Conservation (phyloP, 2,888 invertebrate genomes). For the Disparrhopalites patrizii region DNA sequence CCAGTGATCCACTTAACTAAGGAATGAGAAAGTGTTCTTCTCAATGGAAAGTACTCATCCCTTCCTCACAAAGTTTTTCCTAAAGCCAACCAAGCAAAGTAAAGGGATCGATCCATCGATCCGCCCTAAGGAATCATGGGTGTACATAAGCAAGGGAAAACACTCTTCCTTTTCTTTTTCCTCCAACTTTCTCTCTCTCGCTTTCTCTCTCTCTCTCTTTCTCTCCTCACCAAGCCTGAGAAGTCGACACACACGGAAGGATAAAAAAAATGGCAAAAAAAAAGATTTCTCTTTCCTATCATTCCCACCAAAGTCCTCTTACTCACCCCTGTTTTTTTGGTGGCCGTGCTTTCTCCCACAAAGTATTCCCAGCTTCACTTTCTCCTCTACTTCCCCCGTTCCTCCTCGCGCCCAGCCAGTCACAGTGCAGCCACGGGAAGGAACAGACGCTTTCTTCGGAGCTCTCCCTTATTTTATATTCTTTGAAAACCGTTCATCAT, state of each 20-base stretch:
- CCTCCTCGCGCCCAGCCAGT: too few relatives aligned
- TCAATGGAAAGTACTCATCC: background rate
- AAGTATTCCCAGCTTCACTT: background rate
- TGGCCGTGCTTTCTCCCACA: too few relatives aligned
- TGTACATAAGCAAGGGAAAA: background rate
- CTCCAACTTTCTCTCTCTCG: background rate
- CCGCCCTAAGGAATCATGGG: background rate
- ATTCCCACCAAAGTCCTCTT: background rate
- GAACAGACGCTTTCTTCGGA: too few relatives aligned
- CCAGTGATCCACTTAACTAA: slow-evolving; percentile 23
- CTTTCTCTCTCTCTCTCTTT: background rate
- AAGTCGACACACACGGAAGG: background rate
- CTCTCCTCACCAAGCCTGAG: background rate
- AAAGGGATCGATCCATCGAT: slow-evolving; percentile 21
- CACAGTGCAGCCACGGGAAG: too few relatives aligned
- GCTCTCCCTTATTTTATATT: too few relatives aligned
- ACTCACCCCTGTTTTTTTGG: background rate
- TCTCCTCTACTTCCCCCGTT: background rate
- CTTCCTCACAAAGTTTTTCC: background rate
- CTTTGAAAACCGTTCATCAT: too few relatives aligned
- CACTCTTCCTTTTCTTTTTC: background rate
- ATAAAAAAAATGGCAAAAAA: background rate
- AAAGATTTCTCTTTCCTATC: background rate
- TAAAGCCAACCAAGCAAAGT: background rate
- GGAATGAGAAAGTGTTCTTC: slow-evolving; percentile 10